phyloP scores from a whole-genome alignment of 2,888 invertebrate species.

The Drosophila mayaguana region DNA sequence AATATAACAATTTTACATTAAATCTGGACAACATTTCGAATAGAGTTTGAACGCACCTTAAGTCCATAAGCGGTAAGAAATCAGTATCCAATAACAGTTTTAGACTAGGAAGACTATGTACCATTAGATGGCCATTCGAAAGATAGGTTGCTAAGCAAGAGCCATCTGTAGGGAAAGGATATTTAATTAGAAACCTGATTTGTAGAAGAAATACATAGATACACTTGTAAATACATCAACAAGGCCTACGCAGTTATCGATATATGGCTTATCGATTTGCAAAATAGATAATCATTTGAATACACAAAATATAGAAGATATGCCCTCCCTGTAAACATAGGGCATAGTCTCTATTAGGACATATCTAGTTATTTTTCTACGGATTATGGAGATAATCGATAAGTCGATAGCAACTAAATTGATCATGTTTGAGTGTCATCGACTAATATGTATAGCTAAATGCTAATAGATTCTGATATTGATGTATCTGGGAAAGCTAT shows the following conservation, averaged over 20 bases:
- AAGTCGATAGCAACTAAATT: background rate
- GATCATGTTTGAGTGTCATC: background rate
- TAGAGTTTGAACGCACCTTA: conserved; percentile 88
- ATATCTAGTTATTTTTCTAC: background rate
- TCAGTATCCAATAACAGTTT: conserved; percentile 96
- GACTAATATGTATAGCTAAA: background rate
- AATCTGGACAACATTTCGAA: background rate
- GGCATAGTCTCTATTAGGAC: no score
- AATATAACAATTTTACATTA: background rate
- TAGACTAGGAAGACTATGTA: conserved; percentile 98
- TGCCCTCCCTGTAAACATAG: no score
- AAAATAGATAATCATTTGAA: no score
- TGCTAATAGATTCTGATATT: background rate
- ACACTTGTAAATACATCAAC: background rate
- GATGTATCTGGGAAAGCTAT: background rate
- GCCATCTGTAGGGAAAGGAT: conserved; percentile 88
- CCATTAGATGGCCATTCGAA: conserved; percentile 96
- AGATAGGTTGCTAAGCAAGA: conserved; percentile 97
- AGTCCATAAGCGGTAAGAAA: conserved; percentile 96
- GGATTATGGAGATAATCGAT: background rate
- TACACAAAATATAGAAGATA: no score
- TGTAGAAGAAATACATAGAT: background rate
- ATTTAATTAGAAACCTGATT: background rate
- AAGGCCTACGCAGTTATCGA: background rate
- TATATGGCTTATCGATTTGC: background rate